A percentile compares a stretch with the other conserved stretches of the same genome.
These are phyloP conservation scores for Erannis defoliaria DNA, from an alignment of 2,888 invertebrate genomes.

Conservation along the genomic window DNA sequence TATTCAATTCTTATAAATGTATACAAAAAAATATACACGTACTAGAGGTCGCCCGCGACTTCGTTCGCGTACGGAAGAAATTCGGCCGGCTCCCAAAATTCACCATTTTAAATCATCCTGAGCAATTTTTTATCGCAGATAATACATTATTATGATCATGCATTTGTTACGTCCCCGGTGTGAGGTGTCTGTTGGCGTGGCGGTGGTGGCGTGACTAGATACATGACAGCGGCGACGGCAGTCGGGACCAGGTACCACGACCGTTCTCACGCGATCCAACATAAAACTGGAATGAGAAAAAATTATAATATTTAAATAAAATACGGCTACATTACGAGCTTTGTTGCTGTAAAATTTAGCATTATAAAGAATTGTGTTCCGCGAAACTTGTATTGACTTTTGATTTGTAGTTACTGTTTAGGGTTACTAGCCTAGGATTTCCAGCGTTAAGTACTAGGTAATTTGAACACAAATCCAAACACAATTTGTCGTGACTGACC, in stretches of 20 bases:
- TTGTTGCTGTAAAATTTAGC: slow-evolving; percentile 20
- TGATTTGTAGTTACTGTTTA: neutral
- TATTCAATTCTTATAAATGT: too few species aligned
- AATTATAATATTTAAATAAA: slow-evolving; percentile 56
- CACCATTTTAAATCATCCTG: neutral
- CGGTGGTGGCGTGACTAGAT: slow-evolving; percentile 72
- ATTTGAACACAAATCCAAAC: too few species aligned
- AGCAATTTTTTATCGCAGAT: neutral
- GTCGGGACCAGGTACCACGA: slow-evolving; percentile 73
- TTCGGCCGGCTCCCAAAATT: too few species aligned
- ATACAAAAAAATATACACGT: too few species aligned
- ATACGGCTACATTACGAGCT: slow-evolving; percentile 47
- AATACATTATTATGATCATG: slow-evolving; percentile 4
- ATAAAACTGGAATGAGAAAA: slow-evolving; percentile 63
- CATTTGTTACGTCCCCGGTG: slow-evolving; percentile 7
- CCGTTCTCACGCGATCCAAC: slow-evolving; percentile 73
- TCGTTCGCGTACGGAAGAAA: too few species aligned
- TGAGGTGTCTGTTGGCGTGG: slow-evolving; percentile 27
- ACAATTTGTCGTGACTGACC: too few species aligned
- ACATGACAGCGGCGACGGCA: slow-evolving; percentile 73
- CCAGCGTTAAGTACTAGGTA: too few species aligned
- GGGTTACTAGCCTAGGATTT: neutral
- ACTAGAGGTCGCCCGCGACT: too few species aligned
- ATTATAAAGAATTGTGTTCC: slow-evolving; percentile 10
- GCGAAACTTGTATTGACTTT: slow-evolving; percentile 3